phyloP scores from a whole-genome alignment of 2,888 invertebrate species.

The Spodoptera littoralis region DNA sequence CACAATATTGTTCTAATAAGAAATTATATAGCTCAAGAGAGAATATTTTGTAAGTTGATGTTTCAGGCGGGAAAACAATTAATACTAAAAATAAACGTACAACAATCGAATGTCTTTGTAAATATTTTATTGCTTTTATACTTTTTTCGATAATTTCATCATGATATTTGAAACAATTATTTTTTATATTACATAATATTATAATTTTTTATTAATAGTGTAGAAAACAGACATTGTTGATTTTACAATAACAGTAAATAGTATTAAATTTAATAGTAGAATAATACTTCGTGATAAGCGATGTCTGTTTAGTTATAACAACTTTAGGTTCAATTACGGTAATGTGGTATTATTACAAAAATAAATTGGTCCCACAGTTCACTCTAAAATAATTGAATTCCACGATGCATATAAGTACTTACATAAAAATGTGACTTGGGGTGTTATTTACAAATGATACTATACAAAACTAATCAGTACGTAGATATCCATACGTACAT shows the following conservation, averaged over 20 bases:
- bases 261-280: constrained; percentile 26
- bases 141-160: constrained; percentile 45
- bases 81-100: constrained; percentile 47
- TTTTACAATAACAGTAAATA: constrained; percentile 38
- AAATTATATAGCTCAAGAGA: no score
- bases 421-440: constrained; percentile 48
- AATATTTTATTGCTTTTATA: constrained; percentile 56
- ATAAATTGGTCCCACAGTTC: constrained; percentile 54
- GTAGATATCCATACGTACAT: constrained; percentile 39
- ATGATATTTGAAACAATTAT: constrained; percentile 27
- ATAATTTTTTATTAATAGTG: constrained; percentile 1
- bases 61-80: no score
- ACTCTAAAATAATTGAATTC: constrained; percentile 36
- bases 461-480: constrained; percentile 50
- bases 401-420: constrained; percentile 35
- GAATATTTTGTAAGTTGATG: no score
- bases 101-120: constrained; percentile 45
- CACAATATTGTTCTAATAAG: no score
- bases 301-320: constrained; percentile 30
- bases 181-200: no score
- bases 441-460: constrained; percentile 57
- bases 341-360: constrained; percentile 31
- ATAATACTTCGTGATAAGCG: constrained; percentile 33
- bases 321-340: constrained; percentile 16
- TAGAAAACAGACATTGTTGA: constrained; percentile 32